A percentile compares a stretch with the other conserved stretches of the same genome.
These are phyloP conservation scores for Tetragnatha montana DNA, from an alignment of 2,888 invertebrate species.

Conservation along the genomic window DNA sequence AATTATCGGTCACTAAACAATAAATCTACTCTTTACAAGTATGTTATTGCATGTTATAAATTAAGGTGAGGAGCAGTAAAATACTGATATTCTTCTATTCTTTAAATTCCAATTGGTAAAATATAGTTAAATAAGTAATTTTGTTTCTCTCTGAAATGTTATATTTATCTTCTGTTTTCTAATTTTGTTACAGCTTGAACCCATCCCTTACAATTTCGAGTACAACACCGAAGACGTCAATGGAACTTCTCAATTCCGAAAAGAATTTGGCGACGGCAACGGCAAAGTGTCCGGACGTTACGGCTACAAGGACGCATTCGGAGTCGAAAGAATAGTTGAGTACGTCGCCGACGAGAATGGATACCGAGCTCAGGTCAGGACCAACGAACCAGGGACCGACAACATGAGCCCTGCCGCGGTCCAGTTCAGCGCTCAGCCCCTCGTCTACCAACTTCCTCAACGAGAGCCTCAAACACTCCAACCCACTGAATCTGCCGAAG, in stretches of 20 bases:
- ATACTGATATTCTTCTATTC: too few species aligned
- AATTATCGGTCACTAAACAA: too few species aligned
- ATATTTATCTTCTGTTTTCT: neutral
- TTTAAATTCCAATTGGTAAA: too few species aligned
- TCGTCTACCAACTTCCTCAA: neutral
- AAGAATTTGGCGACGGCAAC: conserved; percentile 62
- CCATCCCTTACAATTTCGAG: conserved; percentile 69
- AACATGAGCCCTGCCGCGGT: conserved; percentile 57
- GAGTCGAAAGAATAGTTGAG: conserved; percentile 69
- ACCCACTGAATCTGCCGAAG: neutral
- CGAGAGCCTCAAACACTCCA: neutral
- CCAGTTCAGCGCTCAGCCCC: conserved; percentile 34
- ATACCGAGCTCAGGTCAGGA: conserved; percentile 71
- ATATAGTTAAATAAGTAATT: neutral
- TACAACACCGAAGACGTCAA: conserved; percentile 65
- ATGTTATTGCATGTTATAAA: too few species aligned
- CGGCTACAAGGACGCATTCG: conserved; percentile 67
- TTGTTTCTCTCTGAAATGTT: neutral
- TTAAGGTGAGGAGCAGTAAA: too few species aligned
- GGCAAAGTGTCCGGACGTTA: conserved; percentile 70
- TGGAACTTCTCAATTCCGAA: conserved; percentile 54
- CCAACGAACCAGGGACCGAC: conserved; percentile 66
- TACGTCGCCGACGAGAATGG: conserved; percentile 72
- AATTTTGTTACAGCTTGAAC: conserved; percentile 7
- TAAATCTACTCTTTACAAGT: too few species aligned